phyloP scores from a whole-genome alignment of 2,113 vertebrate species.

The Vicugna pacos region DNA sequence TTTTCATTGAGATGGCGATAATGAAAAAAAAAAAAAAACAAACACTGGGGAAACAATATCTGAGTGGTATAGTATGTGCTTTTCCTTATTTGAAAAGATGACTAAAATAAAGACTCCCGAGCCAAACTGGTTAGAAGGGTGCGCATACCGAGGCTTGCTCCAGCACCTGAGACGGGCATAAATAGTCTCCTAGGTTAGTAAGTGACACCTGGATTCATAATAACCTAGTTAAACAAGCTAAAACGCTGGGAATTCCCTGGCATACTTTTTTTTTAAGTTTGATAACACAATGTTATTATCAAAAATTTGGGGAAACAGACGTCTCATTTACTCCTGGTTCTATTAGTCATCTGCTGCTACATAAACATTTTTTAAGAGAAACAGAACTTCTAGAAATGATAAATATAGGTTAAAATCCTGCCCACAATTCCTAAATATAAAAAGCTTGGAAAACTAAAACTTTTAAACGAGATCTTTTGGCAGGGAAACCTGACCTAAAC shows the following conservation, averaged over 20 bases:
- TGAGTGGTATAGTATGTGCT: neutral
- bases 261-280: too few relatives aligned
- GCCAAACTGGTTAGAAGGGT: neutral
- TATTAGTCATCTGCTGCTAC: neutral
- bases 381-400: neutral
- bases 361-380: neutral
- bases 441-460: neutral
- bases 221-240: neutral
- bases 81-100: neutral
- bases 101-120: neutral
- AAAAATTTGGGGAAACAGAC: neutral
- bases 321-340: neutral
- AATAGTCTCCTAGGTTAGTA: neutral
- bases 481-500: neutral
- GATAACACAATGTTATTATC: neutral
- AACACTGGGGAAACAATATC: neutral
- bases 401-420: neutral
- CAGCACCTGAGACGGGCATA: neutral
- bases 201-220: neutral
- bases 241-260: neutral
- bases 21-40: neutral
- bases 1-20: neutral
- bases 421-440: neutral
- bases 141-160: neutral
- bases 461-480: neutral